Evolutionary conservation across 2,113 vertebrate genomes (phyloP).

Genomic region (Abramis brama): DNA sequence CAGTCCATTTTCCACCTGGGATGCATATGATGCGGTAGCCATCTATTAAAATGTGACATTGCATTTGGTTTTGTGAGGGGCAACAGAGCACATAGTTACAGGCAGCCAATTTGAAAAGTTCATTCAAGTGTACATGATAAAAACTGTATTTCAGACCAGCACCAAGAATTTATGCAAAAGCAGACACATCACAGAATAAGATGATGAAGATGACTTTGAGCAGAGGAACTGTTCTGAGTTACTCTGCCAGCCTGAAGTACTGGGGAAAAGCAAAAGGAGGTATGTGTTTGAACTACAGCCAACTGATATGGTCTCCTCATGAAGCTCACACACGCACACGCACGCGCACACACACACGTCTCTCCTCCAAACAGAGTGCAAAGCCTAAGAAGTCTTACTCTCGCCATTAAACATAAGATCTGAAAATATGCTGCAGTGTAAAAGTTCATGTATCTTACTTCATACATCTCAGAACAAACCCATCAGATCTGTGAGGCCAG

Average conservation of each 20-base stretch:
- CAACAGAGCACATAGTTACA: slow-evolving; percentile 42
- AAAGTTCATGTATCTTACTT: slow-evolving; percentile 29
- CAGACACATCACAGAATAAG: slow-evolving; percentile 37
- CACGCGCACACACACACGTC: slow-evolving; percentile 32
- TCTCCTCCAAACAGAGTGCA: slow-evolving; percentile 24
- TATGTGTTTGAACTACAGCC: slow-evolving; percentile 49
- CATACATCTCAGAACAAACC: slow-evolving; percentile 22
- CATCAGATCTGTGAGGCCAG: slow-evolving; percentile 8
- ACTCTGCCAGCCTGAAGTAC: slow-evolving; percentile 35
- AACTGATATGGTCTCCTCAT: slow-evolving; percentile 34
- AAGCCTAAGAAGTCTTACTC: slow-evolving; percentile 24
- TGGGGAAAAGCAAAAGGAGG: slow-evolving; percentile 38
- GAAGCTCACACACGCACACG: slow-evolving; percentile 19
- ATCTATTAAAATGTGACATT: slow-evolving; percentile 46
- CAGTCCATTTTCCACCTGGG: slow-evolving; percentile 30
- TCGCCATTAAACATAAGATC: slow-evolving; percentile 2
- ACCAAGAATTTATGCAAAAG: slow-evolving; percentile 50
- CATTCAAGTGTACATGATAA: slow-evolving; percentile 53
- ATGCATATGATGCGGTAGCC: slow-evolving; percentile 48
- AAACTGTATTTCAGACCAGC: slow-evolving; percentile 50
- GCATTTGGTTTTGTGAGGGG: slow-evolving; percentile 51
- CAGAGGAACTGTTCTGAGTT: slow-evolving; percentile 29
- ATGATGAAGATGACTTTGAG: slow-evolving; percentile 30
- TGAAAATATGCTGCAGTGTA: background rate
- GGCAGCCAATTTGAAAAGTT: slow-evolving; percentile 43